Conservation (phyloP, 2,113 vertebrate species). For the Ursus arctos region DNA sequence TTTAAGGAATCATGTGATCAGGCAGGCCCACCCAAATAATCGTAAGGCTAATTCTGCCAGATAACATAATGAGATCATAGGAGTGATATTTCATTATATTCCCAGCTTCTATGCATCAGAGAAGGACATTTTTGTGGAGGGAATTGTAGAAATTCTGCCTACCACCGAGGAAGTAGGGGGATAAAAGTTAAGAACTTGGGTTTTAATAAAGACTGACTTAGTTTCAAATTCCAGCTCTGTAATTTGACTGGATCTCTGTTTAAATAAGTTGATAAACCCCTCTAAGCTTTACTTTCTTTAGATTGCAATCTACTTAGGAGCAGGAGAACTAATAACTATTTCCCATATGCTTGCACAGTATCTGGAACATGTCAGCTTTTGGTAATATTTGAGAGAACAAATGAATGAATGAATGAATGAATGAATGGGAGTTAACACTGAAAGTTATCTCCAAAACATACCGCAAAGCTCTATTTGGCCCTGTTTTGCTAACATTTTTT, state of each 20-base stretch:
- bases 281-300: not conserved
- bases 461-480: not conserved
- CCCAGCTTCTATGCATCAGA: not conserved
- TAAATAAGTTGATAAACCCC: not conserved
- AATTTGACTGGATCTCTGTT: not conserved
- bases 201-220: not conserved
- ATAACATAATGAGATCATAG: not conserved
- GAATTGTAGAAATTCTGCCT: not conserved
- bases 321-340: not conserved
- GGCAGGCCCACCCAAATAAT: not conserved
- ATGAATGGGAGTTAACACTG: not conserved
- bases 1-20: not conserved
- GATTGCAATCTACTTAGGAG: not conserved
- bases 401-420: conserved; percentile 8
- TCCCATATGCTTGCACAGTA: no score
- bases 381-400: not conserved
- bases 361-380: not conserved
- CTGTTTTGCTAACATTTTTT: not conserved
- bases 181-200: not conserved
- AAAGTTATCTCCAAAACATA: not conserved
- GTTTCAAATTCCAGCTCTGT: not conserved
- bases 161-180: not conserved
- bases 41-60: not conserved
- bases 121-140: not conserved
- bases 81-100: not conserved